Evolutionary conservation across 2,797 vertebrate species (phyloP), one percentile per base, ranked within the genome.

Genomic region (Myoxocephalus aenaeus): DNA sequence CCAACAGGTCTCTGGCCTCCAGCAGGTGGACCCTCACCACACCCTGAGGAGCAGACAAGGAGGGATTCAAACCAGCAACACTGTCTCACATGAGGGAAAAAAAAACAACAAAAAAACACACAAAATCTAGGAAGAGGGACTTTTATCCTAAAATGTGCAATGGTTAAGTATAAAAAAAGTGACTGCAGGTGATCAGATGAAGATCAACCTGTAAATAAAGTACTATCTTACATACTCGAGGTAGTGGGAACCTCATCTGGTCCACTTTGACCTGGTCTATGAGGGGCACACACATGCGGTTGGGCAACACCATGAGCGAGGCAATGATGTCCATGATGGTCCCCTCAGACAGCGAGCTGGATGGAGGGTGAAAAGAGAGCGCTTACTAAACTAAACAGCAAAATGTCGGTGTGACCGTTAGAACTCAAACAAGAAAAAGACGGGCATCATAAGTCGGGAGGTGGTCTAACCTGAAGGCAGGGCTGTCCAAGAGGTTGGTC

Each of bases 261-360:
- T 96, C 96, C 85, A 97, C 88, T 70, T 98, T 96, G 89, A 99
- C 93, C 57, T 97, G 95, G 90, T 96, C 96, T 70, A 96, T 94
- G 84, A 99, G 92, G 0, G 98, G 97, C 70, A 99, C 87, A 0
- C 97, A 98, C 94, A 99, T 91, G 34, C 97, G 96, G 83, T 99
- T 99, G 0, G 98, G 98, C 70, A 99, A 87, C 76, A 99, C 97
- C 95, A 99, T 95, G 54, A 97, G 85, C 3, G 97, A 89, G 8
- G 97, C 95, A 1, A 99, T 97, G 87, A 96, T 93, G 82, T 99
- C 96, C 80, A 97, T 83, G 84, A 99, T 97, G 70, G 97, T 86
- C 0, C 94, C 88, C 46, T 99, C 97, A 2, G 97, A 98, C 77
- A 99, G 63, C 0, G 95, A 92, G 75, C 98, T 99, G 93, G 25